These are phyloP conservation scores for Rostratula benghalensis DNA, from an alignment of 2,113 vertebrate genomes.

Conservation along the genomic window DNA sequence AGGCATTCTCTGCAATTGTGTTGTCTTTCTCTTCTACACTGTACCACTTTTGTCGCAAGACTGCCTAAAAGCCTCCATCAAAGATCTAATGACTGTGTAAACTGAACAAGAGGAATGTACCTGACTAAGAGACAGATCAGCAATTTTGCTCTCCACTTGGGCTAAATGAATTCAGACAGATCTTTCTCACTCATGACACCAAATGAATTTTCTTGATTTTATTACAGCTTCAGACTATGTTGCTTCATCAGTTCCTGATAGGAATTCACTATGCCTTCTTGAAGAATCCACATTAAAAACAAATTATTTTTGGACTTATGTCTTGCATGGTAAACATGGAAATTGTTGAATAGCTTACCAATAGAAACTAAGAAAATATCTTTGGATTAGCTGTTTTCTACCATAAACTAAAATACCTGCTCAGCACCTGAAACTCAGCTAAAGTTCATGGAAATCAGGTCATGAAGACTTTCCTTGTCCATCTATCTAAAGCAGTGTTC, in stretches of 20 bases:
- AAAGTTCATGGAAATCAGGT: conserved; percentile 58
- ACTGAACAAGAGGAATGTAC: neutral
- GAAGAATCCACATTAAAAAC: neutral
- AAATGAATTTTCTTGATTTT: neutral
- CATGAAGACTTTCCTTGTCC: conserved; percentile 53
- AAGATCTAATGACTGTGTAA: neutral
- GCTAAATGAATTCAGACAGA: neutral
- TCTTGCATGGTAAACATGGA: neutral
- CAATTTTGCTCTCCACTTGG: neutral
- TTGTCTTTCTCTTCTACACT: neutral
- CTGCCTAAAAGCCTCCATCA: neutral
- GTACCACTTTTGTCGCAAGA: neutral
- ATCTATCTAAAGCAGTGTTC: conserved; percentile 34
- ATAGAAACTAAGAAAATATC: neutral
- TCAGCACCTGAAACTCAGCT: conserved; percentile 48
- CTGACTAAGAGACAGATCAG: neutral
- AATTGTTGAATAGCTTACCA: neutral
- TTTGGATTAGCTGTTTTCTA: neutral
- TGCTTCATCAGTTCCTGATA: neutral
- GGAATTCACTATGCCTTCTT: neutral
- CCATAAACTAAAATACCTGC: neutral
- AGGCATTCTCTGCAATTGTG: neutral
- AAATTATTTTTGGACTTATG: neutral
- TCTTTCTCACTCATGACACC: neutral
- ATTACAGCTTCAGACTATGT: neutral